These are phyloP conservation scores for Phenacoccus solenopsis DNA, from an alignment of 1,140 invertebrate species.

Conservation along the genomic window DNA sequence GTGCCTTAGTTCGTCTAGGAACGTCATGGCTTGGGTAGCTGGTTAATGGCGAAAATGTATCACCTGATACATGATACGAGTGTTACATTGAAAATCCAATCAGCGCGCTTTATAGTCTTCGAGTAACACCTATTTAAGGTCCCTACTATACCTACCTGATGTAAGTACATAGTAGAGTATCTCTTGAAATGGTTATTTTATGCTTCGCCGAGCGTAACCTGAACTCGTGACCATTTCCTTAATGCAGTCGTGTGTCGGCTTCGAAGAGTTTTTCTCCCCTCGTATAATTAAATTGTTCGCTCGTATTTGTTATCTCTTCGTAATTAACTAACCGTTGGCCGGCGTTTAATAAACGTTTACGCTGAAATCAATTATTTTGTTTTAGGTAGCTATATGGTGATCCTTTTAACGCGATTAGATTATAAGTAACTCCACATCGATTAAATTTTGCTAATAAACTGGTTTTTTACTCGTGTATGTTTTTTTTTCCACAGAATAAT, in stretches of 20 bases:
- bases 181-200: conserved; percentile 1
- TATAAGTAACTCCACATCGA: too few species aligned
- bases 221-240: conserved; percentile 13
- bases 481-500: conserved; percentile 46
- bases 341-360: too few species aligned
- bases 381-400: too few species aligned
- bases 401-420: too few species aligned
- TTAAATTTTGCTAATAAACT: too few species aligned
- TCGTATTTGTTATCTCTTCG: background rate
- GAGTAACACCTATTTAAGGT: background rate
- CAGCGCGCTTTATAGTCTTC: background rate
- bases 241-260: conserved; percentile 8
- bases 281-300: conserved; percentile 11
- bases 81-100: too few species aligned
- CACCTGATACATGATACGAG: too few species aligned
- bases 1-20: too few species aligned
- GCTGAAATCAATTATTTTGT: background rate
- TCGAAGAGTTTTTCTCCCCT: background rate
- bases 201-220: background rate
- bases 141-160: background rate
- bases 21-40: too few species aligned
- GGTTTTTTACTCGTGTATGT: too few species aligned
- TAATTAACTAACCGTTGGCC: too few species aligned
- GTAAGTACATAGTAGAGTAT: background rate
- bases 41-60: too few species aligned